Base-by-base conservation (phyloP, 2,113 vertebrate genomes). In the Mormyrus iriodes region DNA sequence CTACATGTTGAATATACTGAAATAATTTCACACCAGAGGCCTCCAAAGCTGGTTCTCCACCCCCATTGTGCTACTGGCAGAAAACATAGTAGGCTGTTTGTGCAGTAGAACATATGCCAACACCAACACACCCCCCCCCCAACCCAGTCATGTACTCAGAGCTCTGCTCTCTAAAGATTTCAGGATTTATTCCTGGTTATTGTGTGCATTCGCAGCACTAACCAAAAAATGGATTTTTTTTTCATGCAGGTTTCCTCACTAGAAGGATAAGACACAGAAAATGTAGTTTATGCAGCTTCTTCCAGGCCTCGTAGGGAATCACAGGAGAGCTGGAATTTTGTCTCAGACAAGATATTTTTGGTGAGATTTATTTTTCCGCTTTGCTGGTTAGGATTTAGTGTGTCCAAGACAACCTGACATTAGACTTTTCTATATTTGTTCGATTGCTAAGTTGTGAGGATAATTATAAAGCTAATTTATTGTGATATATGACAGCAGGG, bases 51-150 rank as follows among this genome's bases (percentile, higher is more conserved):
- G 69, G 13, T 58, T 84, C 21, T 84, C 31, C 65, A 49, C 79
- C 76, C 35, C 73, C 52, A 46, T 58, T 55, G 73, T 42, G 76
- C 44, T 49, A 84, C 76, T 84, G 88, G 39, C 79, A 58, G 69
- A 88, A 69, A 82, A 15, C 35, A 83, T 39, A 51, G n/a, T 24
- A 79, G 65, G 31, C 69, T 79, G 65, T 52, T 88, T 48, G 65
- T 88, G 48, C 69, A 51, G 48, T 15, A 82, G 48, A 42, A 73
- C n/a, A 73, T 39, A 35, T 19, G 88, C 88, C 88, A 88, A 82
- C 88, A 79, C 15, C 82, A 89, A 89, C 82, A 89, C n/a, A 2
- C 42, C 35, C 73, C 7, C 46, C 27, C 53, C 49, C n/a, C n/a
- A n/a, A n/a, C n/a, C n/a, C n/a, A n/a, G n/a, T 48, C 55, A 58